Percentiles rank a stretch among this genome's conserved stretches.
Evolutionary conservation across 1,140 invertebrate species (phyloP).

Genomic region (Dendrolimus kikuchii): DNA sequence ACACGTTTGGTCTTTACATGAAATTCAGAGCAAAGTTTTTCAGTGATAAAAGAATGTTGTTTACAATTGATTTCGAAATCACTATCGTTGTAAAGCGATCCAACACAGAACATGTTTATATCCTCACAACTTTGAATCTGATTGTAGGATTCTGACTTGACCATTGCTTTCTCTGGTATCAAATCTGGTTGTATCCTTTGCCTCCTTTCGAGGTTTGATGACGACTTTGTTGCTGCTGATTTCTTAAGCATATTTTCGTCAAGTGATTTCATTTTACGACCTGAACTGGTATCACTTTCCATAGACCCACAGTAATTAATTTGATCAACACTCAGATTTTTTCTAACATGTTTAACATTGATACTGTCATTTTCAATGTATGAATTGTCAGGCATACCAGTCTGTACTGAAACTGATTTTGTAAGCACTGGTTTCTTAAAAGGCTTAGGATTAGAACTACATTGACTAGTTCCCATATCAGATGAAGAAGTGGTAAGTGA

Average conservation of each 20-base stretch:
- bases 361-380: slow-evolving; percentile 64
- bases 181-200: slow-evolving; percentile 69
- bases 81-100: slow-evolving; percentile 62
- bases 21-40: slow-evolving; percentile 76
- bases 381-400: slow-evolving; percentile 64
- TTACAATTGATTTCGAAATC: slow-evolving; percentile 67
- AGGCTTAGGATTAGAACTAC: slow-evolving; percentile 44
- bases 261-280: slow-evolving; percentile 62
- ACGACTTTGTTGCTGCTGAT: slow-evolving; percentile 58
- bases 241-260: slow-evolving; percentile 68
- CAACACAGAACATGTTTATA: slow-evolving; percentile 67
- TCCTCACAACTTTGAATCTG: slow-evolving; percentile 72
- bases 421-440: slow-evolving; percentile 63
- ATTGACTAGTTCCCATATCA: slow-evolving; percentile 66
- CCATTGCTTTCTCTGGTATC: slow-evolving; percentile 68
- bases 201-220: slow-evolving; percentile 61
- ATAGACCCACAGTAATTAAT: slow-evolving; percentile 70
- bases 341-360: slow-evolving; percentile 63
- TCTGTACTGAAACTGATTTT: slow-evolving; percentile 69
- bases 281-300: slow-evolving; percentile 66
- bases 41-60: slow-evolving; percentile 75
- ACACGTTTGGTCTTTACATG: slow-evolving; percentile 75
- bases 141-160: slow-evolving; percentile 67
- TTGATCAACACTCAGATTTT: slow-evolving; percentile 68
- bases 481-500: slow-evolving; percentile 69